Evolutionary conservation across 1,140 invertebrate species (phyloP).

Genomic region (Anastrepha obliqua): DNA sequence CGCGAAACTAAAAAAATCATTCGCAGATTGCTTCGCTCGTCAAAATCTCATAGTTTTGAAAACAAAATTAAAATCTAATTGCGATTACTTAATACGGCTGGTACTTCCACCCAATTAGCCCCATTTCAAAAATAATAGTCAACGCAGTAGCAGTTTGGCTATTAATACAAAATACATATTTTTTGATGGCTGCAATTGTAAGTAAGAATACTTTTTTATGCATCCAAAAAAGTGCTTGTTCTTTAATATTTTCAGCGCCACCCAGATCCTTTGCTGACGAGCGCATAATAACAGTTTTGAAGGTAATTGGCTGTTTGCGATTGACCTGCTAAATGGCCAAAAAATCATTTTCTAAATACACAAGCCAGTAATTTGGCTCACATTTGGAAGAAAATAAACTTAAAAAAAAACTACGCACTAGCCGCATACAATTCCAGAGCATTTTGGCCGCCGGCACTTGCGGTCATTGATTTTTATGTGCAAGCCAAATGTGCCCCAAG

Average conservation of each 20-base stretch:
- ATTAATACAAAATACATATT: too few species aligned
- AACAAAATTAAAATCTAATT: not conserved
- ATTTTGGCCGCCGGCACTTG: not conserved
- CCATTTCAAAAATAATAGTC: not conserved
- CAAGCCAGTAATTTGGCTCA: conserved; percentile 28
- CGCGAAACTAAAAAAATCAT: too few species aligned
- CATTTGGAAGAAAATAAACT: not conserved
- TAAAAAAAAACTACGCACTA: not conserved
- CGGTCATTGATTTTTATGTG: conserved; percentile 35
- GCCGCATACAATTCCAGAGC: not conserved
- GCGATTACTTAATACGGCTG: not conserved
- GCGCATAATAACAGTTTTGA: conserved; percentile 14
- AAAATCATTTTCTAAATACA: conserved; percentile 27
- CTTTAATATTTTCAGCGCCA: not conserved
- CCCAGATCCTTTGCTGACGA: not conserved
- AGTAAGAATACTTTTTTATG: not conserved
- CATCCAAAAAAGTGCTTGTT: not conserved
- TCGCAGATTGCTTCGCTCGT: too few species aligned
- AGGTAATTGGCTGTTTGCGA: conserved; percentile 16
- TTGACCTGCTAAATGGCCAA: conserved; percentile 43
- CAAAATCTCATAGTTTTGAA: too few species aligned
- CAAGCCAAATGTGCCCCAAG: not conserved
- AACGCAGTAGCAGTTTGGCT: too few species aligned
- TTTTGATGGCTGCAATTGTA: too few species aligned
- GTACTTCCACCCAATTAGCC: not conserved